Base-by-base conservation (phyloP, 1,140 invertebrate genomes). In the Agraylea sexmaculata region DNA sequence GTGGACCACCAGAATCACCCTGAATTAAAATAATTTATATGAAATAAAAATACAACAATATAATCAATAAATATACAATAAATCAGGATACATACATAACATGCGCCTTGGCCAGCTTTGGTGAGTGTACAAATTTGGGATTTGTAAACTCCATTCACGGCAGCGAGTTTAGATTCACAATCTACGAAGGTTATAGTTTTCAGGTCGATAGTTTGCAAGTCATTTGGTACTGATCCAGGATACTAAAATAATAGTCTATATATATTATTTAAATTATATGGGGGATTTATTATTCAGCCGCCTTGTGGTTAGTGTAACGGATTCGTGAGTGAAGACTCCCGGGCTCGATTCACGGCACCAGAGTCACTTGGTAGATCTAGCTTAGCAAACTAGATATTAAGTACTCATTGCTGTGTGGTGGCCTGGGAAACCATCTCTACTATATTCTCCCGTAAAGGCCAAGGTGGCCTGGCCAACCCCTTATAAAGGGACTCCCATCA, bases 91-190 rank as follows among this genome's bases (percentile, higher is more conserved):
- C 55, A 66, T 51, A 71, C 69, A 52, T 74, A 64, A 38, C 73
- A 75, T 10, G 70, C 70, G 2, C 73, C 74, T 47, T 74, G 60
- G 6, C 72, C 73, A 20, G 48, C 46, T 45, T 67, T 70, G 2
- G 73, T 77, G 17, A 73, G 60, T 0, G 75, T 75, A 47, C 75
- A 78, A 17, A 77, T 69, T 45, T 77, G 69, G 4, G 48, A 51
- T 7, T 52, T 47, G 43, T 49, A 54, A 2, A 64, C 59, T 0
- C 52, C 43, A 19, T 57, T 54, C 22, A 63, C 52, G 6, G 20
- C 22, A 7, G n/a, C 35, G 31, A 56, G 58, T 7, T 51, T 46
- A 2, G 37, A 20, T 35, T 59, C 55, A 42, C 61, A 69, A 1
- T 54, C 45, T 5, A 53, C 51, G 7, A 60, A 54, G 30, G 57